Conservation (phyloP, 2,888 invertebrate species). For the Dioctria rufipes region DNA sequence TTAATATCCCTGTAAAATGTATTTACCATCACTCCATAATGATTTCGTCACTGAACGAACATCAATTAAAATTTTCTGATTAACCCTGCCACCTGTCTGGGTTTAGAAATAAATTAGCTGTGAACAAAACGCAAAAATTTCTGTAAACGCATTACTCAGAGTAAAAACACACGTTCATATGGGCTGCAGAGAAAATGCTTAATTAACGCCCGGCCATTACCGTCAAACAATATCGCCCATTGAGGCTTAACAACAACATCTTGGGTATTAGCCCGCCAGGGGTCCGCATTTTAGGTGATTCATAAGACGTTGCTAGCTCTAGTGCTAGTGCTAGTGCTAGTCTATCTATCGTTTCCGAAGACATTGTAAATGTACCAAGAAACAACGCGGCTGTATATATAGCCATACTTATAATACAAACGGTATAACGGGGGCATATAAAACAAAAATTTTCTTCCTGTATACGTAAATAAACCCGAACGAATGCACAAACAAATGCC, state of each 20-base stretch:
- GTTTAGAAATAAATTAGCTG: conserved; percentile 33
- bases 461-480: conserved; percentile 42
- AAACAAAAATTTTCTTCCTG: conserved; percentile 47
- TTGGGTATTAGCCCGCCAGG: conserved; percentile 13
- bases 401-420: neutral
- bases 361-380: neutral
- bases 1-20: too few relatives aligned
- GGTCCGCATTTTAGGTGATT: conserved; percentile 24
- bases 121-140: conserved; percentile 39
- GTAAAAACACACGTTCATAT: neutral
- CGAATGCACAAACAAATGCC: conserved; percentile 38
- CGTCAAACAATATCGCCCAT: conserved; percentile 7
- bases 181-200: conserved; percentile 16
- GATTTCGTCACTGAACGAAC: conserved; percentile 11
- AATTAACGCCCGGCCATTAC: conserved; percentile 36
- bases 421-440: conserved; percentile 34
- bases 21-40: too few relatives aligned
- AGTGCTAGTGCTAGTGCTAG: neutral
- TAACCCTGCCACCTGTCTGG: conserved; percentile 28
- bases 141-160: neutral
- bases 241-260: neutral
- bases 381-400: neutral
- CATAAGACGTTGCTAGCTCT: conserved; percentile 5
- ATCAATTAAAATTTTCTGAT: conserved; percentile 43
- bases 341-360: conserved; percentile 4